Conservation (phyloP, 1,140 invertebrate species). For the Drosophila ambigua region DNA sequence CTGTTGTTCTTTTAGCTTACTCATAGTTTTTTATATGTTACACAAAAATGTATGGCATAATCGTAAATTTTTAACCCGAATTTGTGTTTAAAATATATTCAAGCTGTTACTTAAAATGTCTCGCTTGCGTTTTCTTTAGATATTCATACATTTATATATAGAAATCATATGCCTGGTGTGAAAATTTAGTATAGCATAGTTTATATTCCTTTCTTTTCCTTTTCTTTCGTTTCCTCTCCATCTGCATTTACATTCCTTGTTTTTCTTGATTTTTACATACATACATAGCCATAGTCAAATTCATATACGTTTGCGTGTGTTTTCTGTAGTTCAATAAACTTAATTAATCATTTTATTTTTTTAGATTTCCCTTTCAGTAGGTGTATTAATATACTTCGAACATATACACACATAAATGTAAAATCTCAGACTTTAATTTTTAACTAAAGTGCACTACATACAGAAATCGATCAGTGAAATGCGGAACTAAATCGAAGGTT, state of each 20-base stretch:
- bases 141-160: constrained; percentile 50
- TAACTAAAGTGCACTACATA: constrained; percentile 81
- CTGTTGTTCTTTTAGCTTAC: constrained; percentile 66
- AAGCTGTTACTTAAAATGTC: constrained; percentile 64
- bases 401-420: constrained; percentile 66
- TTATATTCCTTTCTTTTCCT: constrained; percentile 9
- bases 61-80: constrained; percentile 72
- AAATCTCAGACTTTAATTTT: constrained; percentile 83
- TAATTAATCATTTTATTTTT: constrained; percentile 56
- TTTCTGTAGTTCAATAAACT: constrained; percentile 64
- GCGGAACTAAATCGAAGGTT: constrained; percentile 44
- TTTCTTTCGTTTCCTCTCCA: background rate
- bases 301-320: constrained; percentile 30
- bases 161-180: constrained; percentile 61
- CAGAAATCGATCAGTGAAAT: constrained; percentile 53
- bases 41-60: constrained; percentile 78
- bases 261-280: constrained; percentile 47
- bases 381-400: constrained; percentile 66
- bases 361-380: constrained; percentile 37
- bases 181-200: constrained; percentile 49
- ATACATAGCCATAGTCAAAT: constrained; percentile 68
- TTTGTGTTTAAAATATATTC: constrained; percentile 75
- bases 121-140: constrained; percentile 53
- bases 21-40: constrained; percentile 67
- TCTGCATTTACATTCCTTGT: constrained; percentile 6